These are phyloP conservation scores for Drosophila maculinotata DNA, from an alignment of 2,888 invertebrate species.

Conservation along the genomic window DNA sequence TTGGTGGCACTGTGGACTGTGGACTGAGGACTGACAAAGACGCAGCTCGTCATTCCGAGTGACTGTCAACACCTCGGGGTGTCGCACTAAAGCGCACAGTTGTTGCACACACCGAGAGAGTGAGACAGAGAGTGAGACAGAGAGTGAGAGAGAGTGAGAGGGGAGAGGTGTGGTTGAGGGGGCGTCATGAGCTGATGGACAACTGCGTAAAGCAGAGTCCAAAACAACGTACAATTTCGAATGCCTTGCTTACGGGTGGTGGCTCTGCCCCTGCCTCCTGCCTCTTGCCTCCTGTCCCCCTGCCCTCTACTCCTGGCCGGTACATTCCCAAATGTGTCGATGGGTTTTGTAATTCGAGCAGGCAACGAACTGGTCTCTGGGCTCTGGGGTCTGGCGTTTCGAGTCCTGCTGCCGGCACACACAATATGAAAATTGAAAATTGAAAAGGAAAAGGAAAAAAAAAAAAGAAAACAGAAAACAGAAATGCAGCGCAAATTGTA, in stretches of 20 bases:
- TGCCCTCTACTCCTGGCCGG: not conserved
- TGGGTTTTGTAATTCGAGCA: slow-evolving; percentile 59
- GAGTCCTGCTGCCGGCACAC: slow-evolving; percentile 20
- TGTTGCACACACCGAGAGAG: slow-evolving; percentile 38
- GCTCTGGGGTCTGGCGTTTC: slow-evolving; percentile 1
- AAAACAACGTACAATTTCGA: slow-evolving; percentile 41
- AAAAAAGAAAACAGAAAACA: slow-evolving; percentile 3
- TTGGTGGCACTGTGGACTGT: slow-evolving; percentile 7
- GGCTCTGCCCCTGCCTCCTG: not conserved
- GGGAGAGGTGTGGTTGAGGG: slow-evolving; percentile 3
- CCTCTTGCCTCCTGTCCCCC: not conserved
- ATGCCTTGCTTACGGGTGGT: slow-evolving; percentile 42
- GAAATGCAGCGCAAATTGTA: slow-evolving; percentile 39
- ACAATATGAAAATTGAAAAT: slow-evolving; percentile 44
- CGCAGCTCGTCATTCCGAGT: slow-evolving; percentile 81
- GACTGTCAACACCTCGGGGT: slow-evolving; percentile 85
- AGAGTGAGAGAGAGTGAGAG: not conserved
- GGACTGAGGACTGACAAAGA: too few species aligned
- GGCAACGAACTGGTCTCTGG: slow-evolving; percentile 19
- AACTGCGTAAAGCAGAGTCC: slow-evolving; percentile 49
- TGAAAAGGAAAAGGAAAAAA: slow-evolving; percentile 1
- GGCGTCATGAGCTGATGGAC: slow-evolving; percentile 45
- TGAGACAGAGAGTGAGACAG: not conserved
- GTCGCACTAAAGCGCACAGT: slow-evolving; percentile 77
- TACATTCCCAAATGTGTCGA: slow-evolving; percentile 45